Evolutionary conservation across 2,797 vertebrate species (phyloP).

Genomic region (Oreonectes daqikongensis): DNA sequence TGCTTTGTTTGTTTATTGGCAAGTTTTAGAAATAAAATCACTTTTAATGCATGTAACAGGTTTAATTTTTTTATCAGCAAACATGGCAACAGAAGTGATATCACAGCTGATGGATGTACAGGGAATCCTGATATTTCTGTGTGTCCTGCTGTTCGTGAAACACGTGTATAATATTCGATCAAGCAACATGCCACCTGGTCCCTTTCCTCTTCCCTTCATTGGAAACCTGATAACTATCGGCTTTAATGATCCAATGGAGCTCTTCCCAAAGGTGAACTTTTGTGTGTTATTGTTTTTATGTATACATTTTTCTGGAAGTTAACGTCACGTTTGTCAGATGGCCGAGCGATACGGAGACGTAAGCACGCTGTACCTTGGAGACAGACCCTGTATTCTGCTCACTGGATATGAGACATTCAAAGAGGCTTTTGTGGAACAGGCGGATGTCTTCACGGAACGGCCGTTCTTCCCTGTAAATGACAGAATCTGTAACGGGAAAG

Average conservation of each 20-base stretch:
- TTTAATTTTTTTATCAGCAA: background rate
- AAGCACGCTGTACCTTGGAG: constrained; percentile 53
- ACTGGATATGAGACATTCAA: constrained; percentile 70
- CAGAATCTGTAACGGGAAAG: constrained; percentile 25
- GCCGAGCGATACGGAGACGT: constrained; percentile 72
- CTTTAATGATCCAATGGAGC: constrained; percentile 49
- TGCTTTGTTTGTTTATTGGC: background rate
- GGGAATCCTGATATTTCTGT: constrained; percentile 58
- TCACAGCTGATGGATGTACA: constrained; percentile 47
- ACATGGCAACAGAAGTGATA: constrained; percentile 4
- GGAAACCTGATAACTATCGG: constrained; percentile 63
- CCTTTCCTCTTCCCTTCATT: constrained; percentile 60
- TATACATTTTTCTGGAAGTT: no score
- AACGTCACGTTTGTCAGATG: constrained; percentile 60
- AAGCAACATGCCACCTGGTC: constrained; percentile 63
- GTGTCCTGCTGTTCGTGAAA: constrained; percentile 59
- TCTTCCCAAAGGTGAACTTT: constrained; percentile 58
- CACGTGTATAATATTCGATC: constrained; percentile 54
- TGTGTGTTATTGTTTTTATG: background rate
- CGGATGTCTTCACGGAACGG: constrained; percentile 66
- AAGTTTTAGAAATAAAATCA: background rate
- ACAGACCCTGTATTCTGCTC: constrained; percentile 48
- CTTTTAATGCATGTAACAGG: background rate
- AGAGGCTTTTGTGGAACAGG: constrained; percentile 75
- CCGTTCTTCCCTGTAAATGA: background rate